Evolutionary conservation across 2,797 vertebrate species (phyloP).

Genomic region (Picus viridis): DNA sequence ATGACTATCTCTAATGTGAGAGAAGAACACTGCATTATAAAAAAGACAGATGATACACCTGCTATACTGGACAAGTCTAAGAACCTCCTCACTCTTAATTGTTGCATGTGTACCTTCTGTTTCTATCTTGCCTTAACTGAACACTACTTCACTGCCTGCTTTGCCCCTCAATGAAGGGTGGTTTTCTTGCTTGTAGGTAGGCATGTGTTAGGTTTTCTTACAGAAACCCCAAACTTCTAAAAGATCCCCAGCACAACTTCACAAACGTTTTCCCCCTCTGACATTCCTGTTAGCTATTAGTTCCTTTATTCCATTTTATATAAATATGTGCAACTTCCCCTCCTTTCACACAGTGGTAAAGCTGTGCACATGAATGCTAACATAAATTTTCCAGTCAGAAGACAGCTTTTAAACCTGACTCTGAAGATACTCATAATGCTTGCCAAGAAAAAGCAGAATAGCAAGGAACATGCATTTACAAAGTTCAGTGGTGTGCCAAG

Average conservation of each 20-base stretch:
- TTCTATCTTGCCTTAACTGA: not conserved
- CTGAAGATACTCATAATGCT: not conserved
- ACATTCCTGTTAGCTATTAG: not conserved
- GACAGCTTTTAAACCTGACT: not conserved
- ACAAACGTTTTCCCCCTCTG: not conserved
- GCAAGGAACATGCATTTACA: not conserved
- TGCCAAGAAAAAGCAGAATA: not conserved
- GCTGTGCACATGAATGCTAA: not conserved
- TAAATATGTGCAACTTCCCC: not conserved
- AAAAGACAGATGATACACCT: not conserved
- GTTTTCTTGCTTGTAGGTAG: not conserved
- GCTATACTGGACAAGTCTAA: not conserved
- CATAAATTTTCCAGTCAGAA: not conserved
- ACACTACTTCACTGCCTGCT: not conserved
- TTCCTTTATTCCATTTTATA: not conserved
- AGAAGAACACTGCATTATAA: not conserved
- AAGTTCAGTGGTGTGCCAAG: not conserved
- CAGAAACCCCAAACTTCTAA: not conserved
- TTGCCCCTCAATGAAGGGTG: not conserved
- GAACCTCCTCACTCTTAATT: not conserved
- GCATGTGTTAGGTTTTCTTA: not conserved
- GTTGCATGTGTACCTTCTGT: not conserved
- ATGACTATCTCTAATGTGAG: not conserved
- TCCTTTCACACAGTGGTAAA: not conserved
- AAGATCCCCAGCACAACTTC: not conserved